Conservation (phyloP, 2,797 vertebrate genomes). For the Sphaeramia orbicularis region DNA sequence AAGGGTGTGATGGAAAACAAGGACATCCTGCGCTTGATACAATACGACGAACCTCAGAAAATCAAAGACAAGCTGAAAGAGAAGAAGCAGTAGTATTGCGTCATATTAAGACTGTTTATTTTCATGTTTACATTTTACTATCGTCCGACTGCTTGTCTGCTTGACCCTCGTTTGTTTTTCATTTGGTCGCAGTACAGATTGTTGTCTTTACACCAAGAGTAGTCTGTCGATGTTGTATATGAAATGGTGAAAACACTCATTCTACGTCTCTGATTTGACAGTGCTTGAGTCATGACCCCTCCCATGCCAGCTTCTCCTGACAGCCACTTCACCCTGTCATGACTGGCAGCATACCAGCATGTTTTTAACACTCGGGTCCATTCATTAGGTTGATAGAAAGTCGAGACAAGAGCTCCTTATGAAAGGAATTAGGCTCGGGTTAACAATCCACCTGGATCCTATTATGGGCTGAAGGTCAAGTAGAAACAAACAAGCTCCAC, state of each 20-base stretch:
- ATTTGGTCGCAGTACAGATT: not conserved
- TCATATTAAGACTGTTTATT: constrained; percentile 58
- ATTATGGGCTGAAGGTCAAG: constrained; percentile 84
- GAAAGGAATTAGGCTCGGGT: constrained; percentile 77
- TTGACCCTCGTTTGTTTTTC: not conserved
- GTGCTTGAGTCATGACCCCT: not conserved
- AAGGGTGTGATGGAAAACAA: constrained; percentile 92
- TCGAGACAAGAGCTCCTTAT: constrained; percentile 55
- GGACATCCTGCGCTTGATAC: constrained; percentile 92
- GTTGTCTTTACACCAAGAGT: not conserved
- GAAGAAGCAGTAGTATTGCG: constrained; percentile 81
- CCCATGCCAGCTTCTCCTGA: not conserved
- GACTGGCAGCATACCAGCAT: not conserved
- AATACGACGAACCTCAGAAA: constrained; percentile 91
- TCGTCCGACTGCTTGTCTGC: constrained; percentile 27
- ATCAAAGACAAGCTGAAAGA: constrained; percentile 88
- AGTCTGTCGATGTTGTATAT: constrained; percentile 19
- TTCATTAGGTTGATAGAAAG: constrained; percentile 67
- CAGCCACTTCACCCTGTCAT: constrained; percentile 7
- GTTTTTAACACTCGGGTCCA: constrained; percentile 44
- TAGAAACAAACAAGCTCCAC: constrained; percentile 56
- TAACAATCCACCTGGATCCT: constrained; percentile 80
- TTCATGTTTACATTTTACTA: constrained; percentile 51
- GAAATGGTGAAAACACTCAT: too few relatives aligned
- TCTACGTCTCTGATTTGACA: not conserved